Percentiles rank a stretch among this genome's conserved stretches.
phyloP scores from a whole-genome alignment of 2,797 vertebrate species.

The Falco naumanni region DNA sequence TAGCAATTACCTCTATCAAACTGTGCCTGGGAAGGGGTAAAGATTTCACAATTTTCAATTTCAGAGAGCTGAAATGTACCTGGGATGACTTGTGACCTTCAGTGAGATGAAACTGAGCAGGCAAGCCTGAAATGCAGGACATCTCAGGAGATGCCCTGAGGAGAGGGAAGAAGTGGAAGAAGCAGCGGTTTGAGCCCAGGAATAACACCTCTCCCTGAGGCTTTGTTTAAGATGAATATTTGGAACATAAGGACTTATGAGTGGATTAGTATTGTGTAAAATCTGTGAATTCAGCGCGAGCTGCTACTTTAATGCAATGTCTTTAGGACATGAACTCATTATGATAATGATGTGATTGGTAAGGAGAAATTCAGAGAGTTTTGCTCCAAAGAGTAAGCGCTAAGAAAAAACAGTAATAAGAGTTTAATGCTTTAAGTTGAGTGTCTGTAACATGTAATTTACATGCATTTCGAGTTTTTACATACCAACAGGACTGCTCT shows the following conservation, averaged over 20 bases:
- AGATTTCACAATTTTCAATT: background rate
- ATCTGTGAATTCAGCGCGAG: constrained; percentile 33
- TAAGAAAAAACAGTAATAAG: background rate
- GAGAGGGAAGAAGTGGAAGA: background rate
- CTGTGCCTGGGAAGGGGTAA: background rate
- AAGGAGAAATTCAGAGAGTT: constrained; percentile 50
- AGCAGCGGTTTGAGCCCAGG: background rate
- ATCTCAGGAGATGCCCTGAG: background rate
- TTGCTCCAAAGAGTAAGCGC: constrained; percentile 32
- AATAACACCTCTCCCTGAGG: background rate
- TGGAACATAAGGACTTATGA: background rate
- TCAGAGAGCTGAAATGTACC: background rate
- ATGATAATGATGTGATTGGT: constrained; percentile 50
- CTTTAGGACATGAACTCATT: constrained; percentile 66
- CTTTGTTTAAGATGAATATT: constrained; percentile 27
- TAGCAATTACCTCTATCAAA: background rate
- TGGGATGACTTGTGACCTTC: background rate
- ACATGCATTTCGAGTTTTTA: background rate
- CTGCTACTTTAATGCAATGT: constrained; percentile 27
- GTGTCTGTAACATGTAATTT: background rate
- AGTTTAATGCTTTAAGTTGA: background rate
- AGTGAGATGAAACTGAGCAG: background rate
- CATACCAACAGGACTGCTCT: background rate
- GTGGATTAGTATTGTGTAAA: constrained; percentile 43
- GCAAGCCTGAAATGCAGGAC: background rate